These are phyloP conservation scores for Charina bottae DNA, from an alignment of 2,113 vertebrate species.

Conservation along the genomic window DNA sequence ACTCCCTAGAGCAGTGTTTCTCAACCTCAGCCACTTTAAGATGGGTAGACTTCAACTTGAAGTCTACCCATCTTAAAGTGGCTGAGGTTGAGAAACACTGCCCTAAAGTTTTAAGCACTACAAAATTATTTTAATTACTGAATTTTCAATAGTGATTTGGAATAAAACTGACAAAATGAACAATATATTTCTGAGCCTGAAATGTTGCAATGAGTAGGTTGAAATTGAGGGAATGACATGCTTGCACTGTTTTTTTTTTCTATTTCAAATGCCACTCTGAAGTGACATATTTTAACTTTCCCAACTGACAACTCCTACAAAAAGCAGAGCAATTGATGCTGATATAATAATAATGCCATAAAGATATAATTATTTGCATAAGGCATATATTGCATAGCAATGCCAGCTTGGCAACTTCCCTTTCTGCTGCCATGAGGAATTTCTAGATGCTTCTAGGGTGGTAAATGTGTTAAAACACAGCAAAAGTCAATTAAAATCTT, in stretches of 20 bases:
- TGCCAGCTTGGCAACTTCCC: not conserved
- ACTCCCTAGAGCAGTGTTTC: too few species aligned
- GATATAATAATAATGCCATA: not conserved
- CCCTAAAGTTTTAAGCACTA: not conserved
- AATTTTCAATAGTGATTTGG: not conserved
- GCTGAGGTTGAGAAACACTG: too few species aligned
- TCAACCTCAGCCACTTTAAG: too few species aligned
- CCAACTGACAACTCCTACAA: not conserved
- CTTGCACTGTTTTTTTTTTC: not conserved
- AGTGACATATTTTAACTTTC: conserved; percentile 1
- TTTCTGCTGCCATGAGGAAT: not conserved
- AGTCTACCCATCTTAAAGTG: too few species aligned
- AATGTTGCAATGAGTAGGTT: not conserved
- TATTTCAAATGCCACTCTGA: not conserved
- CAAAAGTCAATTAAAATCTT: not conserved
- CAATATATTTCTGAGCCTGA: not conserved
- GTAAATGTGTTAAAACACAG: not conserved
- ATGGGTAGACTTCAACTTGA: too few species aligned
- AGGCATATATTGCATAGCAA: not conserved
- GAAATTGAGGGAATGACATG: not conserved
- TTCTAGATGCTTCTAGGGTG: not conserved
- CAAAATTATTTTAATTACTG: not conserved
- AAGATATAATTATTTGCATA: not conserved
- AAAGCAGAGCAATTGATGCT: not conserved
- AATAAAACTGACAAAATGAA: conserved; percentile 1